Evolutionary conservation across 2,113 vertebrate genomes (phyloP), one percentile per base, ranked within the genome.

Genomic region (Cyanoderma ruficeps): DNA sequence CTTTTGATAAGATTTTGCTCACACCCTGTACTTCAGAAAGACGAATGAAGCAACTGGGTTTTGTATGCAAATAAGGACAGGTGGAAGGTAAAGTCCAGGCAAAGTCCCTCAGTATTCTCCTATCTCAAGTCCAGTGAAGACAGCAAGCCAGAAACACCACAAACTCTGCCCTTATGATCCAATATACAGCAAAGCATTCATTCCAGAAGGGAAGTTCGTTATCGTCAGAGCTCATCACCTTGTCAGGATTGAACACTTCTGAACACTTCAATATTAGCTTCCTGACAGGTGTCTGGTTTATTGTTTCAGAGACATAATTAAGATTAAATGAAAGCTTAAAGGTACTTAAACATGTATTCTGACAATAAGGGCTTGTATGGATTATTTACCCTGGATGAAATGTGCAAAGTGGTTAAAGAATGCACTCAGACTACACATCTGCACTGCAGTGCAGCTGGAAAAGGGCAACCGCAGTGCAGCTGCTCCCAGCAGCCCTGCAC

Each of bases 1-100:
- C 94, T 98, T 97, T 97, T 95, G 98, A 98, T 98, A 98, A 98
- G 97, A 97, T 89, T 98, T 90, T 93, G 97, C 97, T 98, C 97
- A 98, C 97, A 93, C 98, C 98, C 97, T 98, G 96, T 97, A 96
- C 96, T 97, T 97, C 96, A 90, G 97, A 96, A 97, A 97, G 97
- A 96, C 93, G 52, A 96, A 97, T 97, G 97, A 97, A 97, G 97
- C 97, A 98, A 98, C 60, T 94, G 95, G 94, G 53, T 94, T 97
- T 97, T 97, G 95, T 97, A 98, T 97, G 97, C 95, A 98, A 97
- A 97, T 97, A 97, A 95, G 97, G 97, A 96, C 98, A 98, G 97
- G 96, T 96, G 95, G 80, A 98, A 98, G 97, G 96, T 97, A 93
- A 97, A 95, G 80, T 94, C 89, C 59, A 89, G 90, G 90, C 71